Conservation (phyloP, 2,113 vertebrate genomes). For the Rhinolophus ferrumequinum region DNA sequence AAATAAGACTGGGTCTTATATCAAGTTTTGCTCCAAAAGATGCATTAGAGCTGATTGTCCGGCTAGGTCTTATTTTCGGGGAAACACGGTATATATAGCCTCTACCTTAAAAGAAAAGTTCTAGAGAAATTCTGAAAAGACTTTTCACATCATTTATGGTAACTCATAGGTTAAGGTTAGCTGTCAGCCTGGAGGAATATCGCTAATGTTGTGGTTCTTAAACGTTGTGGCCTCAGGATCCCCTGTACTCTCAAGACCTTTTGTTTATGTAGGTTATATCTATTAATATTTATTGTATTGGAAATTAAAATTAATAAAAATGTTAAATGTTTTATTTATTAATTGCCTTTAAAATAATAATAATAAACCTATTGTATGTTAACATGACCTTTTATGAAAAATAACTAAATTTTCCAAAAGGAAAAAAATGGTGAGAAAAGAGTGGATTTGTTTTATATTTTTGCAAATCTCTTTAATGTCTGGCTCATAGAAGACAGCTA, state of each 20-base stretch:
- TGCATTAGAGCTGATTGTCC: too few species aligned
- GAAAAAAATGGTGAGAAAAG: background rate
- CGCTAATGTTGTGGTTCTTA: background rate
- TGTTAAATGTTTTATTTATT: background rate
- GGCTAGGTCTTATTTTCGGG: too few species aligned
- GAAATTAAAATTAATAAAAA: conserved; percentile 21
- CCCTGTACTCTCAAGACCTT: background rate
- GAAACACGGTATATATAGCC: background rate
- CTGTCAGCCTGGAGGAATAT: background rate
- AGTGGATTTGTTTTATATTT: background rate
- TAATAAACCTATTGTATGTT: background rate
- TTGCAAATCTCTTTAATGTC: background rate
- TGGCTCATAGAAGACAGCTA: background rate
- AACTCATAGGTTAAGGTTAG: background rate
- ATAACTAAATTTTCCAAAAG: background rate
- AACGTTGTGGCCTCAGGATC: background rate
- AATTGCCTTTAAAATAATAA: background rate
- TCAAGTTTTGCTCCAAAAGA: too few species aligned
- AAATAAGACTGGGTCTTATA: too few species aligned
- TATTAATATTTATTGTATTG: background rate
- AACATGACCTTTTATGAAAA: background rate
- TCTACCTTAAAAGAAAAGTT: background rate
- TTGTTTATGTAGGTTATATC: background rate
- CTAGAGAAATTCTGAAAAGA: background rate
- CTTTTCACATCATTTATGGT: background rate